Percentiles rank a stretch among this genome's conserved stretches.
Conservation (phyloP, 2,797 vertebrate species). For the Pogoniulus pusillus region DNA sequence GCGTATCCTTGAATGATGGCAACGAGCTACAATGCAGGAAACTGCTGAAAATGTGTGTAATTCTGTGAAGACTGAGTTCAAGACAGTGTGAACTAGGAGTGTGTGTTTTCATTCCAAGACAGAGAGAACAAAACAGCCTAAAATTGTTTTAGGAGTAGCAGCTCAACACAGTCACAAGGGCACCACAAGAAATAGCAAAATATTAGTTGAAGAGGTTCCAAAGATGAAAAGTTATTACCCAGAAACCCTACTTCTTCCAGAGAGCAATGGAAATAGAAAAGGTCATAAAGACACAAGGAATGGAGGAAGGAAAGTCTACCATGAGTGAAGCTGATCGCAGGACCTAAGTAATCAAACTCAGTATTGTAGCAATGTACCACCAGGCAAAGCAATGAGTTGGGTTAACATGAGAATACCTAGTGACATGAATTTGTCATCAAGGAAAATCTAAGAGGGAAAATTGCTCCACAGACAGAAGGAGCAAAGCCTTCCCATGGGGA, state of each 20-base stretch:
- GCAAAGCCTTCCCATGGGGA: not conserved
- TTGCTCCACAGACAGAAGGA: not conserved
- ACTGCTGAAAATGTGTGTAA: not conserved
- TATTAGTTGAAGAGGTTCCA: not conserved
- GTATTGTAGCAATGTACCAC: not conserved
- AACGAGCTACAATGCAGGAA: not conserved
- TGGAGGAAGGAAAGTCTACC: not conserved
- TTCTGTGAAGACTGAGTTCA: not conserved
- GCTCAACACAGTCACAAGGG: not conserved
- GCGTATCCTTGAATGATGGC: not conserved
- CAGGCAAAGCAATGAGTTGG: not conserved
- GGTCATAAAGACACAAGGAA: not conserved
- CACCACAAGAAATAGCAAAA: not conserved
- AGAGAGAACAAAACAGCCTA: not conserved
- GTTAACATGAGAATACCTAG: not conserved
- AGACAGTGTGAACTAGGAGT: not conserved
- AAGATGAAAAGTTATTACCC: not conserved
- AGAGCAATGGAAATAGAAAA: not conserved
- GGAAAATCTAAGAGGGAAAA: not conserved
- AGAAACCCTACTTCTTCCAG: not conserved
- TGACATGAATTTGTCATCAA: not conserved
- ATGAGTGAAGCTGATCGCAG: not conserved
- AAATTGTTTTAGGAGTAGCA: not conserved
- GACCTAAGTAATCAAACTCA: not conserved
- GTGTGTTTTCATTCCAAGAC: not conserved